Conservation (phyloP, 2,113 vertebrate species). For the Halichoerus grypus region DNA sequence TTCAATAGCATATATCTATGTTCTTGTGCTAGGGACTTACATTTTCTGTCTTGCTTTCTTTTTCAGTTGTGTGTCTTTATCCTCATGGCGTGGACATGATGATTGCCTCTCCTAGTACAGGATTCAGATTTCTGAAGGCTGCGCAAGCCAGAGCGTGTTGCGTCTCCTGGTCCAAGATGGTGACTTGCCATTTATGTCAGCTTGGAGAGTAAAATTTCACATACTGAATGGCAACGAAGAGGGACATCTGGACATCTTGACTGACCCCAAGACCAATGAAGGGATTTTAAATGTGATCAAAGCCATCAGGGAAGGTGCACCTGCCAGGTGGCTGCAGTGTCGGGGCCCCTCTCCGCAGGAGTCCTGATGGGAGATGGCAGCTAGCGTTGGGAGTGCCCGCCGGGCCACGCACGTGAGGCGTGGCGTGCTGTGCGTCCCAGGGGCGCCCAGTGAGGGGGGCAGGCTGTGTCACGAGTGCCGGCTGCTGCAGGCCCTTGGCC, state of each 20-base stretch:
- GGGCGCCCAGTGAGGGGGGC: accelerated
- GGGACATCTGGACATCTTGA: constrained; percentile 84
- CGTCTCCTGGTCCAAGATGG: constrained; percentile 87
- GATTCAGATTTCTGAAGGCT: constrained; percentile 68
- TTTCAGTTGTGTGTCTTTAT: neutral
- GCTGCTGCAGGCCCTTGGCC: neutral
- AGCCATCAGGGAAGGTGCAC: accelerated
- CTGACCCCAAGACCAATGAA: constrained; percentile 90
- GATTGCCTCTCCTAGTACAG: constrained; percentile 57
- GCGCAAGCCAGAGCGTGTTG: constrained; percentile 62
- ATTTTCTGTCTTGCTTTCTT: neutral
- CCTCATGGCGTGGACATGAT: accelerated
- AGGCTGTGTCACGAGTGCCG: accelerated
- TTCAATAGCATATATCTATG: neutral
- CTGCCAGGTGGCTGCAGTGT: accelerated
- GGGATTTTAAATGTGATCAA: constrained; percentile 88
- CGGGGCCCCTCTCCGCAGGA: neutral
- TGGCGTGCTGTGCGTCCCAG: accelerated
- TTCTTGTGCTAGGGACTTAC: accelerated
- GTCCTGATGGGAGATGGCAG: too few species aligned
- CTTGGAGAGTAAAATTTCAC: constrained; percentile 87
- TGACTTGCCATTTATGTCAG: constrained; percentile 86
- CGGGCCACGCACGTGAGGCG: accelerated
- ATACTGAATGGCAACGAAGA: constrained; percentile 87
- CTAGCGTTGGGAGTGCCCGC: accelerated